Conservation (phyloP, 2,113 vertebrate species). For the Tiliqua scincoides region DNA sequence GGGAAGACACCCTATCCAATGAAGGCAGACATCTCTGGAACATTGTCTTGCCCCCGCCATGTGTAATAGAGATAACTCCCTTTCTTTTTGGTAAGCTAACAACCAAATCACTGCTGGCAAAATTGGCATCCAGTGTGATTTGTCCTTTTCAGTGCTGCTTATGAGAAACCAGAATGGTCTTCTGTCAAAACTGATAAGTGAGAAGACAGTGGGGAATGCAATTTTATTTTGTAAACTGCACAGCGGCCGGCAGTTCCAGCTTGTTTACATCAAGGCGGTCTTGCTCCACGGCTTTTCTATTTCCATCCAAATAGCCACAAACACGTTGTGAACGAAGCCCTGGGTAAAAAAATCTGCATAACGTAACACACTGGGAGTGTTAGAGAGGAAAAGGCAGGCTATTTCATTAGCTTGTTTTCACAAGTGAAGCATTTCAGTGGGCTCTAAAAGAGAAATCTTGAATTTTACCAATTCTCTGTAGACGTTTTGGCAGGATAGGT, state of each 20-base stretch:
- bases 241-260: slow-evolving; percentile 58
- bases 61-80: slow-evolving; percentile 64
- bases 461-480: slow-evolving; percentile 51
- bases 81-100: slow-evolving; percentile 62
- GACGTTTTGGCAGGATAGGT: slow-evolving; percentile 48
- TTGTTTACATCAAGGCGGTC: slow-evolving; percentile 65
- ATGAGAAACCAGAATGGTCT: slow-evolving; percentile 67
- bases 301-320: slow-evolving; percentile 60
- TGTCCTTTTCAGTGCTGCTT: slow-evolving; percentile 69
- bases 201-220: slow-evolving; percentile 60
- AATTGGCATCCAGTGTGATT: slow-evolving; percentile 66
- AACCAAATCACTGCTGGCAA: slow-evolving; percentile 69
- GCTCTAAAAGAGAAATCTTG: slow-evolving; percentile 41
- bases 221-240: slow-evolving; percentile 68
- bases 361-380: not conserved
- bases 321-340: slow-evolving; percentile 33
- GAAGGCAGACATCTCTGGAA: slow-evolving; percentile 37
- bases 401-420: slow-evolving; percentile 57
- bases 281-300: slow-evolving; percentile 69
- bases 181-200: slow-evolving; percentile 78
- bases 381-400: not conserved
- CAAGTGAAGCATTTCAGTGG: slow-evolving; percentile 34
- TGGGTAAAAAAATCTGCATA: slow-evolving; percentile 42
- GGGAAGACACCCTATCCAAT: slow-evolving; percentile 36
- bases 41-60: slow-evolving; percentile 55